These are phyloP conservation scores for Cryptocheilus praepositus DNA, from an alignment of 2,888 invertebrate genomes.

Conservation along the genomic window DNA sequence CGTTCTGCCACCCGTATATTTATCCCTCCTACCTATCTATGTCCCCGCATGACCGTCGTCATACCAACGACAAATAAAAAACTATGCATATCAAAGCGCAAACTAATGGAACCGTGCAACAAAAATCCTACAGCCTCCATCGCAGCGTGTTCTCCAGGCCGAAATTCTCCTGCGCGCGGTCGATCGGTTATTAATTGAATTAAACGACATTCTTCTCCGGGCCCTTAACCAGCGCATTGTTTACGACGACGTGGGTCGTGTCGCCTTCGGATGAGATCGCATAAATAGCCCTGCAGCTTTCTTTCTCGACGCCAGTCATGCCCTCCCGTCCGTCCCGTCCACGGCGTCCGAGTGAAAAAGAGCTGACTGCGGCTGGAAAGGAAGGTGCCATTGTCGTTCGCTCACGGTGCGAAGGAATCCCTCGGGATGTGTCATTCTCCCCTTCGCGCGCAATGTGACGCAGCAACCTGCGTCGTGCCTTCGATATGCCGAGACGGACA, in stretches of 20 bases:
- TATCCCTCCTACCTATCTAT: too few relatives aligned
- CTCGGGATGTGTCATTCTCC: constrained; percentile 46
- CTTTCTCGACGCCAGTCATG: constrained; percentile 50
- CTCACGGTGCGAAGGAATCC: constrained; percentile 41
- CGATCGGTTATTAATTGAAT: constrained; percentile 39
- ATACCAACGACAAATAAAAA: too few relatives aligned
- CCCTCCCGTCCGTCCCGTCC: neutral
- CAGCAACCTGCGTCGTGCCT: constrained; percentile 45
- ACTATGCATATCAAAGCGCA: too few relatives aligned
- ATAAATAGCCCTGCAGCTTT: constrained; percentile 49
- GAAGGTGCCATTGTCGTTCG: constrained; percentile 26
- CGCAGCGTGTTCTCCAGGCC: too few relatives aligned
- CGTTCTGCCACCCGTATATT: too few relatives aligned
- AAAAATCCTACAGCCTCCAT: too few relatives aligned
- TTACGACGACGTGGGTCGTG: constrained; percentile 51
- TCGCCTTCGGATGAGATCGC: constrained; percentile 53
- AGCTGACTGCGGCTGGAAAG: neutral
- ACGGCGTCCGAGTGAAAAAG: constrained; percentile 1
- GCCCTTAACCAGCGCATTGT: constrained; percentile 40
- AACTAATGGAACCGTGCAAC: too few relatives aligned
- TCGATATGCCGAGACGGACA: constrained; percentile 24
- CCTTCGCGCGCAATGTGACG: constrained; percentile 38
- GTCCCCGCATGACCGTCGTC: too few relatives aligned
- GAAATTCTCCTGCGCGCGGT: too few relatives aligned
- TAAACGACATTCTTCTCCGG: constrained; percentile 44